These are phyloP conservation scores for Lasius fuliginosus DNA, from an alignment of 2,888 invertebrate species.

Conservation along the genomic window DNA sequence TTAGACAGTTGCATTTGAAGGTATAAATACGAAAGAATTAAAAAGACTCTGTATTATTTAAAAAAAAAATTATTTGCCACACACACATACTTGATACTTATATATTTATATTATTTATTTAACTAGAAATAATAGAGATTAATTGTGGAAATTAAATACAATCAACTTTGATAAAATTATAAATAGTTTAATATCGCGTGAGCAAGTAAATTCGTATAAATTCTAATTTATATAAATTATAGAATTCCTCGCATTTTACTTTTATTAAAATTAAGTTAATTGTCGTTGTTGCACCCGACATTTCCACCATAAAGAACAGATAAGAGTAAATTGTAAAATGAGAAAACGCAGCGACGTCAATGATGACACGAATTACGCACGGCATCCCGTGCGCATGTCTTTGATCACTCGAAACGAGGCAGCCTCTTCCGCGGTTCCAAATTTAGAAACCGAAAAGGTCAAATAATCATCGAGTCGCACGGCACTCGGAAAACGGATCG, in stretches of 20 bases:
- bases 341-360: conserved; percentile 29
- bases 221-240: neutral
- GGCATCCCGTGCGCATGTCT: conserved; percentile 59
- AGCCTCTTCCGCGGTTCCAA: conserved; percentile 80
- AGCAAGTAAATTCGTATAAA: neutral
- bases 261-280: conserved; percentile 4
- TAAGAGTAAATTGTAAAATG: neutral
- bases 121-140: neutral
- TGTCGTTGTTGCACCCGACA: neutral
- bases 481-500: conserved; percentile 67
- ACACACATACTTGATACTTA: neutral
- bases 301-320: neutral
- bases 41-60: neutral
- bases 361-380: conserved; percentile 61
- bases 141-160: neutral
- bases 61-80: neutral
- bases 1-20: neutral
- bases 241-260: neutral
- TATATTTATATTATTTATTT: neutral
- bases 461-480: conserved; percentile 80
- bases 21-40: neutral
- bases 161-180: neutral
- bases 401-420: conserved; percentile 53
- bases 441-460: conserved; percentile 84
- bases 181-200: neutral